Conservation (phyloP, 2,888 invertebrate species). For the Cryptophagus acutangulus region DNA sequence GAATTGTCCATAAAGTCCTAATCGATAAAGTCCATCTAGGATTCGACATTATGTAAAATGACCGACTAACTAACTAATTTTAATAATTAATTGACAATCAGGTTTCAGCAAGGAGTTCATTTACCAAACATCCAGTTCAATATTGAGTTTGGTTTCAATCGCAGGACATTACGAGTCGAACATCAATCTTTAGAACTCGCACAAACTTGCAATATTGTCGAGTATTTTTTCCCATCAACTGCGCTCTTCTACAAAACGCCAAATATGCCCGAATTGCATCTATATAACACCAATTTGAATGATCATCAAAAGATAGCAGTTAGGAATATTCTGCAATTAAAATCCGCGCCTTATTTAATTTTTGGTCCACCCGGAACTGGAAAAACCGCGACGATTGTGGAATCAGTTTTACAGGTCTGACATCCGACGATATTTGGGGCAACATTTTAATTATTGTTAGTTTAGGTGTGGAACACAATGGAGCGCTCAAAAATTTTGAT, state of each 20-base stretch:
- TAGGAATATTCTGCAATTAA: slow-evolving; percentile 48
- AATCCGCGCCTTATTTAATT: slow-evolving; percentile 53
- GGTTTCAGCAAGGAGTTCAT: slow-evolving; percentile 16
- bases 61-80: no score
- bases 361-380: slow-evolving; percentile 64
- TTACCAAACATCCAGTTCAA: slow-evolving; percentile 25
- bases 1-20: slow-evolving; percentile 31
- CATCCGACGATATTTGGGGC: not conserved
- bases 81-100: slow-evolving; percentile 10
- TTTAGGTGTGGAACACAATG: not conserved
- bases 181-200: slow-evolving; percentile 37
- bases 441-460: not conserved
- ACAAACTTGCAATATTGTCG: slow-evolving; percentile 24
- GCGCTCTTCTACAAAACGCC: no score
- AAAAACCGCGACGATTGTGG: slow-evolving; percentile 68
- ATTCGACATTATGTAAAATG: slow-evolving; percentile 32
- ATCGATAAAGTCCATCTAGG: slow-evolving; percentile 32
- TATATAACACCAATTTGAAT: slow-evolving; percentile 36
- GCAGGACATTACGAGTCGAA: slow-evolving; percentile 33
- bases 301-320: slow-evolving; percentile 51
- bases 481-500: slow-evolving; percentile 52
- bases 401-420: slow-evolving; percentile 60
- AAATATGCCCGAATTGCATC: no score
- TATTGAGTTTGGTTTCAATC: slow-evolving; percentile 37
- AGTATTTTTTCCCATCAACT: slow-evolving; percentile 32